Percentiles rank a stretch among this genome's conserved stretches.
Evolutionary conservation across 2,888 invertebrate genomes (phyloP).

Genomic region (Pomacea canaliculata): DNA sequence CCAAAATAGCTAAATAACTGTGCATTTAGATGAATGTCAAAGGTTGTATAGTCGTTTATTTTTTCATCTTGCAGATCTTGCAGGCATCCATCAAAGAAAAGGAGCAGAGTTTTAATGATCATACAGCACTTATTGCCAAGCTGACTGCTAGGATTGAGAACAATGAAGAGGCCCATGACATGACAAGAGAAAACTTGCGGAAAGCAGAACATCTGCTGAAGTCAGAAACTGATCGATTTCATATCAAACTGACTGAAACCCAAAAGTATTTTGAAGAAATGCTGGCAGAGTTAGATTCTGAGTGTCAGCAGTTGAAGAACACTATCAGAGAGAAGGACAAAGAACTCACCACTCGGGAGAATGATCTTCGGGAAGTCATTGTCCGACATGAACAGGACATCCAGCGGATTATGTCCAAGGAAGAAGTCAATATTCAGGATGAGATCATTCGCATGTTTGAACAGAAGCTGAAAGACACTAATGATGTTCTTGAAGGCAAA

Average conservation of each 20-base stretch:
- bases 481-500: slow-evolving; percentile 62
- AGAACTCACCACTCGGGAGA: slow-evolving; percentile 53
- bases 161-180: slow-evolving; percentile 52
- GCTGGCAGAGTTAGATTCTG: slow-evolving; percentile 56
- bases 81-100: slow-evolving; percentile 59
- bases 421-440: slow-evolving; percentile 61
- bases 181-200: slow-evolving; percentile 52
- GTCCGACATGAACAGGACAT: slow-evolving; percentile 60
- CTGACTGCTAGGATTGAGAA: slow-evolving; percentile 60
- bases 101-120: slow-evolving; percentile 54
- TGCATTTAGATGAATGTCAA: no score
- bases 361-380: slow-evolving; percentile 57
- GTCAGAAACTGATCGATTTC: slow-evolving; percentile 54
- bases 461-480: slow-evolving; percentile 61
- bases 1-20: no score
- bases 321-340: slow-evolving; percentile 50
- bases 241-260: slow-evolving; percentile 55
- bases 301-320: slow-evolving; percentile 43
- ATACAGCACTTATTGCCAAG: slow-evolving; percentile 54
- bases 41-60: no score
- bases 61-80: slow-evolving; percentile 61
- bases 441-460: slow-evolving; percentile 61
- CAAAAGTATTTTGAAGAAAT: slow-evolving; percentile 64
- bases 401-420: slow-evolving; percentile 57
- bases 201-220: slow-evolving; percentile 57